Conservation (phyloP, 2,113 vertebrate species). For the Smithornis capensis region DNA sequence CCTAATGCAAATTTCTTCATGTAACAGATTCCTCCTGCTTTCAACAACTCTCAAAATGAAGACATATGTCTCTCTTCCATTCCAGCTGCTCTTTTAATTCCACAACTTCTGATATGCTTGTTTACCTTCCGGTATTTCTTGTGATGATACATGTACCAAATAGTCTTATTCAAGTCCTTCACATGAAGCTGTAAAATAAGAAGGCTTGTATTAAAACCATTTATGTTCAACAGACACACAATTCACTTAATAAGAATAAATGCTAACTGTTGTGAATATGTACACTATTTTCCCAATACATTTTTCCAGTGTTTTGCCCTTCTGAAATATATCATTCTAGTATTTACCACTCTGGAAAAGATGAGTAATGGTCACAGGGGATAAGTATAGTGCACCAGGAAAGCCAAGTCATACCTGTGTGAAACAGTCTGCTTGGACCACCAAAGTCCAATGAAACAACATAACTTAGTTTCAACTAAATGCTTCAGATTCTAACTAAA, state of each 20-base stretch:
- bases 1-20: neutral
- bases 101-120: neutral
- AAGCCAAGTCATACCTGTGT: neutral
- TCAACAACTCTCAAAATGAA: neutral
- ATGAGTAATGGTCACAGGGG: neutral
- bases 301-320: neutral
- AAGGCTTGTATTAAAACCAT: neutral
- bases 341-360: neutral
- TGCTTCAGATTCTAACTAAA: neutral
- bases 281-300: neutral
- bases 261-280: neutral
- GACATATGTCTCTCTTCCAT: neutral
- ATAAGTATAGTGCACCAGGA: neutral
- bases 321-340: neutral
- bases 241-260: neutral
- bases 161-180: conserved; percentile 83
- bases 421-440: neutral
- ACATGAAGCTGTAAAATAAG: conserved; percentile 81
- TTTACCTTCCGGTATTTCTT: conserved; percentile 85
- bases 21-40: neutral
- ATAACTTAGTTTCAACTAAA: neutral
- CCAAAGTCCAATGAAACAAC: neutral
- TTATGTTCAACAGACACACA: neutral
- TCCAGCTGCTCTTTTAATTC: neutral
- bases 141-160: conserved; percentile 86